These are phyloP conservation scores for Gnathonemus longibarbis DNA, from an alignment of 2,113 vertebrate species.

Conservation along the genomic window DNA sequence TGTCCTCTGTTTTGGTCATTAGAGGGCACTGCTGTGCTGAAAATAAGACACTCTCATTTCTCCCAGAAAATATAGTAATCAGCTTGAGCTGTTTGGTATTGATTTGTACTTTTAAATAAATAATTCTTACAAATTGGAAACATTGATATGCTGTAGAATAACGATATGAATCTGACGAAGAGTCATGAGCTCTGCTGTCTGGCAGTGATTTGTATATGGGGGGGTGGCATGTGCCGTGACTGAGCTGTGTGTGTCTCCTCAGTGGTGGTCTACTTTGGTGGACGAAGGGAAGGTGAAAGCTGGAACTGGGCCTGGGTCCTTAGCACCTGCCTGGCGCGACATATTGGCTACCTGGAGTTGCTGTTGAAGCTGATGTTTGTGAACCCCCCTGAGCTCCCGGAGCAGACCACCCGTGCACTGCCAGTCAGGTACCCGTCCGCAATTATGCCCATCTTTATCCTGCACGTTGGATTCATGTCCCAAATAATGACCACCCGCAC, in stretches of 20 bases:
- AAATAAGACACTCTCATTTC: background rate
- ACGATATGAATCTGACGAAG: background rate
- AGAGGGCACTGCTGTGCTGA: slow-evolving; percentile 23
- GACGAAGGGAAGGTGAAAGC: slow-evolving; percentile 82
- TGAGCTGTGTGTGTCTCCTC: slow-evolving; percentile 24
- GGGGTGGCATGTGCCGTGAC: background rate
- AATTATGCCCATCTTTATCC: slow-evolving; percentile 69
- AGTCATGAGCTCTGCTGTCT: background rate
- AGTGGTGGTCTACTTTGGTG: slow-evolving; percentile 94
- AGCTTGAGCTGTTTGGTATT: background rate
- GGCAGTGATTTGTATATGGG: background rate
- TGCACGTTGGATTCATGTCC: slow-evolving; percentile 78
- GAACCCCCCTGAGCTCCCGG: slow-evolving; percentile 88
- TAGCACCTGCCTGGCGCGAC: slow-evolving; percentile 82
- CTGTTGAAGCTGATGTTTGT: slow-evolving; percentile 94
- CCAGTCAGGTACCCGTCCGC: slow-evolving; percentile 73
- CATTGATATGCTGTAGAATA: background rate
- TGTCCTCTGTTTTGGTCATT: background rate
- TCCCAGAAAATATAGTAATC: background rate
- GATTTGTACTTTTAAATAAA: background rate
- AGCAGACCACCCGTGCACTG: slow-evolving; percentile 88
- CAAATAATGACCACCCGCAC: slow-evolving; percentile 68
- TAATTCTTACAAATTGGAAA: background rate
- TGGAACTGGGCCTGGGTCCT: slow-evolving; percentile 95
- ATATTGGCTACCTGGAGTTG: slow-evolving; percentile 86